Evolutionary conservation across 2,797 vertebrate species (phyloP), one percentile per base, ranked within the genome.

Genomic region (Sitta carolinensis): DNA sequence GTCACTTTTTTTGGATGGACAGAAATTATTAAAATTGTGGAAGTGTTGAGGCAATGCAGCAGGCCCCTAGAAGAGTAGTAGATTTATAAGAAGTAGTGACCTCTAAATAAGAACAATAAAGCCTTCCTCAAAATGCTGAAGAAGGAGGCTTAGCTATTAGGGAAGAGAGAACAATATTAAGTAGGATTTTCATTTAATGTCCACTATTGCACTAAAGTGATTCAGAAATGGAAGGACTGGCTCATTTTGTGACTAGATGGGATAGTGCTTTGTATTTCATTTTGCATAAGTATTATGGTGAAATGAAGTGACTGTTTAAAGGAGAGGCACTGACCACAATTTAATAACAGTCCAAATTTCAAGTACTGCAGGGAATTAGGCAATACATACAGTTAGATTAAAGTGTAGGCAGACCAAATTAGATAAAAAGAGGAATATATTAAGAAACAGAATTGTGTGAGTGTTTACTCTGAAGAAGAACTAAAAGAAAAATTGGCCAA

Each of bases 361-460:
- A 94, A 94, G 94, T 77, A 83, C 95, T 94, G 52, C 51, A 84
- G 95, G 91, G 94, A 97, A 96, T 97, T 92, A 94, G 95, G 84
- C 67, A 89, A 91, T 78, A 70, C 75, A 72, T 90, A 43, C 42
- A 82, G 89, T 84, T 83, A 87, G 79, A 96, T 89, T 94, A 94
- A 91, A 96, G 84, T 61, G 89, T 88, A 94, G 84, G 79, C 73
- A 94, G 64, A 64, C 61, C 61, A 96, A 96, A 97, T 96, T 95
- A 91, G 91, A 96, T 95, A 90, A 96, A 94, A 96, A 80, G 36
- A 72, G 51, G 93, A 95, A 89, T 95, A 86, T 80, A 95, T 95
- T 97, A 97, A 95, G 91, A 94, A 93, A 82, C 45, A 83, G 52
- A 87, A 55, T 57, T 27, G 19, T 91, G 76, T 87, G 92, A 90